phyloP scores from a whole-genome alignment of 1,140 invertebrate species.

The Brachystomella parvula region DNA sequence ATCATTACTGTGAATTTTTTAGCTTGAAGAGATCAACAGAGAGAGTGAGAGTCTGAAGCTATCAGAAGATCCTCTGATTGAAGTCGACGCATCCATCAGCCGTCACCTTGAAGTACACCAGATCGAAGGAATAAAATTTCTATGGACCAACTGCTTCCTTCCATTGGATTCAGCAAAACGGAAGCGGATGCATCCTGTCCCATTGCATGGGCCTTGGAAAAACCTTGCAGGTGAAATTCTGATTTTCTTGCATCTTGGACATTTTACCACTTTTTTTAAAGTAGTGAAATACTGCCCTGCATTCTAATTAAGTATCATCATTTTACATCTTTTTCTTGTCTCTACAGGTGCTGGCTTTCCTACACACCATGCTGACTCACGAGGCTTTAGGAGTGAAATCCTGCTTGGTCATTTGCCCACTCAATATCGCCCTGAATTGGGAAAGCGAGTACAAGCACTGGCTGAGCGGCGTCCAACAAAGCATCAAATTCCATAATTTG shows the following conservation, averaged over 20 bases:
- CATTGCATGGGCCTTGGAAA: slow-evolving; percentile 70
- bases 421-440: slow-evolving; percentile 95
- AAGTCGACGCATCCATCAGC: slow-evolving; percentile 70
- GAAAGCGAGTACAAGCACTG: slow-evolving; percentile 85
- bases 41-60: neutral
- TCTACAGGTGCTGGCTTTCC: slow-evolving; percentile 55
- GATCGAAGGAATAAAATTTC: slow-evolving; percentile 84
- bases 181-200: slow-evolving; percentile 71
- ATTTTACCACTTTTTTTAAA: neutral
- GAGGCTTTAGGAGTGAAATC: slow-evolving; percentile 60
- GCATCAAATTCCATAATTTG: slow-evolving; percentile 51
- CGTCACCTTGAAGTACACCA: slow-evolving; percentile 92
- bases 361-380: slow-evolving; percentile 74
- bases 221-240: slow-evolving; percentile 52
- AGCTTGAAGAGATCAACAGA: neutral
- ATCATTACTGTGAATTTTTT: too few species aligned
- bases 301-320: neutral
- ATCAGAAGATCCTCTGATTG: slow-evolving; percentile 43
- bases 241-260: too few species aligned
- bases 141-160: slow-evolving; percentile 93
- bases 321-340: neutral
- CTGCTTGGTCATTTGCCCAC: slow-evolving; percentile 82
- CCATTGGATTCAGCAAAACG: slow-evolving; percentile 61
- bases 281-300: neutral
- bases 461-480: slow-evolving; percentile 55